phyloP scores from a whole-genome alignment of 1,140 invertebrate genomes.

The Bombus vancouverensis region DNA sequence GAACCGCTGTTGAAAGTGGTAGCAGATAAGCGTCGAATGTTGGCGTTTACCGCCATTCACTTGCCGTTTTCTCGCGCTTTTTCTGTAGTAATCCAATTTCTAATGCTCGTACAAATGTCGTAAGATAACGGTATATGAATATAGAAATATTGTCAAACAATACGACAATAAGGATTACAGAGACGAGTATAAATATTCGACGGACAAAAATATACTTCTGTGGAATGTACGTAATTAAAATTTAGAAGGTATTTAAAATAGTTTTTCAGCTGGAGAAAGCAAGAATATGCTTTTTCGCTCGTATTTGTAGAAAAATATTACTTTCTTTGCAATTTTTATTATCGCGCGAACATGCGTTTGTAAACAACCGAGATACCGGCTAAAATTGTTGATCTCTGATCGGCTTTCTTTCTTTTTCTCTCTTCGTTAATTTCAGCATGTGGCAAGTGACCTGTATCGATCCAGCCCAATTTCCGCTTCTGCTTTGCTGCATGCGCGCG shows the following conservation, averaged over 20 bases:
- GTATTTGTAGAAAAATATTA: not conserved
- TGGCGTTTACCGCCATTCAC: not conserved
- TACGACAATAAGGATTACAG: too few species aligned
- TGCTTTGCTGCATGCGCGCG: slow-evolving; percentile 22
- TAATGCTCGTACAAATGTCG: not conserved
- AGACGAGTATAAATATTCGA: not conserved
- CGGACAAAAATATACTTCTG: not conserved
- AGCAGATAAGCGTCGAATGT: not conserved
- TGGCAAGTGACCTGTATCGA: slow-evolving; percentile 29
- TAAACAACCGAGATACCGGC: not conserved
- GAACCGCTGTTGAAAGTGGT: not conserved
- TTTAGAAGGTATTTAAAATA: too few species aligned
- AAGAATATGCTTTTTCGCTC: too few species aligned
- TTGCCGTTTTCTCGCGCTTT: not conserved
- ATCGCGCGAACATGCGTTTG: not conserved
- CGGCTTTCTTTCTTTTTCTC: not conserved
- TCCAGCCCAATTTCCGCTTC: slow-evolving; percentile 45
- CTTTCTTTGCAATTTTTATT: not conserved
- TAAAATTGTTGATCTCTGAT: not conserved
- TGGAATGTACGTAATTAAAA: too few species aligned
- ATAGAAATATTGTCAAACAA: not conserved
- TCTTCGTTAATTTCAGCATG: slow-evolving; percentile 5
- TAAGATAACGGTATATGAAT: not conserved
- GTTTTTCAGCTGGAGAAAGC: too few species aligned
- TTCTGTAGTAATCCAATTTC: not conserved